Base-by-base conservation (phyloP, 1,140 invertebrate genomes). In the Caenorhabditis remanei region DNA sequence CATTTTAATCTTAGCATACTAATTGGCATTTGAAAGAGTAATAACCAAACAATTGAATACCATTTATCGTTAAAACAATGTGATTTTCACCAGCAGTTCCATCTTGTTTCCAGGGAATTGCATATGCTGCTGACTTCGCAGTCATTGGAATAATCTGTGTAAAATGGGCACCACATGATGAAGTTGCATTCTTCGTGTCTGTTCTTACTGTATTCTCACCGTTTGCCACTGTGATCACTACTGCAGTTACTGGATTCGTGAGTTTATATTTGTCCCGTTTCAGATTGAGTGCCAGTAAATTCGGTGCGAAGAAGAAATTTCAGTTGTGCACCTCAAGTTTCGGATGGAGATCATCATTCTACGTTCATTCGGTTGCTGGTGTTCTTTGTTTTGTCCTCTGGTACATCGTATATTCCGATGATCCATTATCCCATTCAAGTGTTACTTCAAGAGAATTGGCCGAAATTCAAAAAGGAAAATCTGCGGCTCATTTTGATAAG, bases 81-180 rank as follows among this genome's bases (percentile, higher is more conserved):
- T 32, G 32, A 32, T 32, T 32, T 32, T 32, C 32, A 32, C 32
- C 32, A 32, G 32, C 32, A 32, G 0, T 32, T 32, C 32, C 32
- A 32, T 32, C 32, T 32, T 50, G 14, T 58, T 7, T 87, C 24
- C 40, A 88, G 87, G 87, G 87, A 43, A 63, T 88, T 43, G 87
- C 87, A 0, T 88, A 85, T 65, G 87, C 87, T 9, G 87, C 87
- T 14, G 87, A 88, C 43, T 88, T 88, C 43, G 87, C 87, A 11
- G 75, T 84, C 24, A 85, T 88, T 21, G 87, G 87, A 58, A 85
- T 85, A 48, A 88, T 88, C 16, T 85, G 83, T 21, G 83, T 88
- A 6, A 58, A 65, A 48, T 88, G 87, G 87, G 84, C 87, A 75
- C 87, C 87, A 48, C 83, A 87, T 24, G 40, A 79, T 40, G 83